Evolutionary conservation across 1,140 invertebrate species (phyloP).

Genomic region (Ectropis grisescens): DNA sequence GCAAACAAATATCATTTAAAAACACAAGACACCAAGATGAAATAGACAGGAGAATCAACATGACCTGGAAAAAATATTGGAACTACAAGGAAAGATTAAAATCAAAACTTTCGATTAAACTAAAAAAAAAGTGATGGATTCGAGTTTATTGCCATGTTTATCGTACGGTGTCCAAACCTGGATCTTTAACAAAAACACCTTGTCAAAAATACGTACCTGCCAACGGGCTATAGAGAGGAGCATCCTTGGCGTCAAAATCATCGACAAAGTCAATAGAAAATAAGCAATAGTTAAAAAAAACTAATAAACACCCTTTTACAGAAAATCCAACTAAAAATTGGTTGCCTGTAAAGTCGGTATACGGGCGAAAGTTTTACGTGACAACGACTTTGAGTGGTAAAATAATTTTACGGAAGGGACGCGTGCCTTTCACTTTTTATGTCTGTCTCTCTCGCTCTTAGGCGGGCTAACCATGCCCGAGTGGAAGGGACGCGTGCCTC

Average conservation of each 20-base stretch:
- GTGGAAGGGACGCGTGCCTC: too few species aligned
- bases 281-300: too few species aligned
- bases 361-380: too few species aligned
- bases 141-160: slow-evolving; percentile 4
- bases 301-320: not conserved
- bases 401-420: too few species aligned
- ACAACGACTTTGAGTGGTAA: too few species aligned
- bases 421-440: too few species aligned
- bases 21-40: slow-evolving; percentile 13
- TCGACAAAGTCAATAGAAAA: too few species aligned
- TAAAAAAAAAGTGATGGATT: slow-evolving; percentile 16
- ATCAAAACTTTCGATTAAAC: slow-evolving; percentile 4
- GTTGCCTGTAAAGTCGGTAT: too few species aligned
- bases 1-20: slow-evolving; percentile 71
- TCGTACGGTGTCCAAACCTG: slow-evolving; percentile 9
- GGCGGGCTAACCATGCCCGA: too few species aligned
- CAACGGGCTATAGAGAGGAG: slow-evolving; percentile 1
- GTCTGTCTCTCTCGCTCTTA: too few species aligned
- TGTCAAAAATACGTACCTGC: slow-evolving; percentile 1
- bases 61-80: slow-evolving; percentile 16
- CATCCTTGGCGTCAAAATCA: not conserved
- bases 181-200: slow-evolving; percentile 4
- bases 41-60: slow-evolving; percentile 9
- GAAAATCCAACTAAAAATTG: too few species aligned
- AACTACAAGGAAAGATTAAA: slow-evolving; percentile 15